These are phyloP conservation scores for Cliona cf. orientalis DNA, from an alignment of 37 sponge, comb jelly and placozoan genomes.

Conservation along the genomic window DNA sequence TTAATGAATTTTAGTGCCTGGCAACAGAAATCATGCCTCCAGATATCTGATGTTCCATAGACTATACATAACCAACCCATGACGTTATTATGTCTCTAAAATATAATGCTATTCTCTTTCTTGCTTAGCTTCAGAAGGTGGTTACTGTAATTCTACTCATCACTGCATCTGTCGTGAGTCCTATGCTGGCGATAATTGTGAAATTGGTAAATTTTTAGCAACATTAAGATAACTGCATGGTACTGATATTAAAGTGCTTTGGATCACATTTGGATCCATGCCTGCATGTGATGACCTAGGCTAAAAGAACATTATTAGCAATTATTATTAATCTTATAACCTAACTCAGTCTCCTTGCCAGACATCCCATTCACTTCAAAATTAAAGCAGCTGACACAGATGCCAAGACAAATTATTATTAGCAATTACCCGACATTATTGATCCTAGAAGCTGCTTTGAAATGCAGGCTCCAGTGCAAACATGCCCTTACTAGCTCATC, in stretches of 20 bases:
- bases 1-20: not conserved
- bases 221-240: not conserved
- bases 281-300: not conserved
- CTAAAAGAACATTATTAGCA: not conserved
- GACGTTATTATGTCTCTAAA: too few relatives aligned
- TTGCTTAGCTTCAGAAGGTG: slow-evolving; percentile 26
- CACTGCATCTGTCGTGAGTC: slow-evolving; percentile 1
- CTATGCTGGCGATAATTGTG: slow-evolving; percentile 9
- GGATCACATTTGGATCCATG: not conserved
- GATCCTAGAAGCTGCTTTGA: too few relatives aligned
- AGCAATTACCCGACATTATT: too few relatives aligned
- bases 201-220: not conserved
- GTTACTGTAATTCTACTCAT: slow-evolving; percentile 5
- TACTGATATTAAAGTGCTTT: not conserved
- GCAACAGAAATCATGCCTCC: not conserved
- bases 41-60: not conserved
- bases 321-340: too few relatives aligned
- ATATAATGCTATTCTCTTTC: too few relatives aligned
- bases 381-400: too few relatives aligned
- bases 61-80: not conserved
- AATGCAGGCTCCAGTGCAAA: too few relatives aligned
- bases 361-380: too few relatives aligned
- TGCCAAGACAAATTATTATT: too few relatives aligned
- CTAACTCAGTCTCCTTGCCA: too few relatives aligned
- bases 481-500: too few relatives aligned